These are phyloP conservation scores for Sylvia borin DNA, from an alignment of 2,797 vertebrate species.

Conservation along the genomic window DNA sequence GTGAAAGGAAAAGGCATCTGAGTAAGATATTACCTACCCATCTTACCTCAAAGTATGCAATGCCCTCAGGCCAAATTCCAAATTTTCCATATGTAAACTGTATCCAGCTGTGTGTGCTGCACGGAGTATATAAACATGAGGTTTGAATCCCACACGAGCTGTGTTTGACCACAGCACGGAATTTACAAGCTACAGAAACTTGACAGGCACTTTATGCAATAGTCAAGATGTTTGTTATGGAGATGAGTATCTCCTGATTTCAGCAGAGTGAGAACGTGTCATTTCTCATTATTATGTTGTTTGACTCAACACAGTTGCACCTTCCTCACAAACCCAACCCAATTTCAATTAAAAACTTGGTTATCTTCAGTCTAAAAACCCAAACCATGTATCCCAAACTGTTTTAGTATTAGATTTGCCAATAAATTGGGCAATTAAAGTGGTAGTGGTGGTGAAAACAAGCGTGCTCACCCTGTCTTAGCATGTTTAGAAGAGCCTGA, in stretches of 20 bases:
- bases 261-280: background rate
- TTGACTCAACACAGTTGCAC: background rate
- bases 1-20: background rate
- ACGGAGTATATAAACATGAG: background rate
- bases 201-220: background rate
- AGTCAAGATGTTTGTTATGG: background rate
- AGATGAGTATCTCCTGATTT: background rate
- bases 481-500: background rate
- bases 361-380: background rate
- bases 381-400: background rate
- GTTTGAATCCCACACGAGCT: background rate
- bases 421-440: background rate
- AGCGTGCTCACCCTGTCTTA: background rate
- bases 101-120: background rate
- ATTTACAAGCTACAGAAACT: background rate
- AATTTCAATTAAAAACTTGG: background rate
- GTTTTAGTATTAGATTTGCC: background rate
- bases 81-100: background rate
- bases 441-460: background rate
- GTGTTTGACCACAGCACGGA: background rate
- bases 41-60: background rate
- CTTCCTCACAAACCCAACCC: background rate
- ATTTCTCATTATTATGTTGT: background rate
- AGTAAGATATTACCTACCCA: background rate
- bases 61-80: background rate